These are phyloP conservation scores for Sialia sialis DNA, from an alignment of 2,113 vertebrate species.

Conservation along the genomic window DNA sequence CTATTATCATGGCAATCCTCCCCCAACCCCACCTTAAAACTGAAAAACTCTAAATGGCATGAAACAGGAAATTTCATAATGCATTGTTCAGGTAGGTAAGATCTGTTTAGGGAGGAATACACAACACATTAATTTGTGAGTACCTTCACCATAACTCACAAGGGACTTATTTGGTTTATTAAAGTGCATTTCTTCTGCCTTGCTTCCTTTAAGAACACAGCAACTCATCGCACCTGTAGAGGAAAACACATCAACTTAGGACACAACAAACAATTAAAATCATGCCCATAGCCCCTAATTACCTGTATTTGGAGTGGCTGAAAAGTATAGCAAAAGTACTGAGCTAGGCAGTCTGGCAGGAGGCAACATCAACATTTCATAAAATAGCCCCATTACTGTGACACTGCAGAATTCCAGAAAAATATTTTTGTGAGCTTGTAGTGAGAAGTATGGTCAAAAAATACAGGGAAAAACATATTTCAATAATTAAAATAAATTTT, in stretches of 20 bases:
- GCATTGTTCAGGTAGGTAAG: background rate
- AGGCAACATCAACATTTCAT: background rate
- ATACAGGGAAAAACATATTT: background rate
- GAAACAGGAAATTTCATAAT: constrained; percentile 16
- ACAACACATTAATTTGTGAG: background rate
- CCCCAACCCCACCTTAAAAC: background rate
- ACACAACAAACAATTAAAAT: background rate
- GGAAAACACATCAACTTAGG: background rate
- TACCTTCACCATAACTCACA: background rate
- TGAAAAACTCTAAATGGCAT: background rate
- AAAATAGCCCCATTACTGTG: background rate
- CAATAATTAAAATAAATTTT: background rate
- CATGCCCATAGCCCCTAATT: background rate
- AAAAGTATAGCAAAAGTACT: background rate
- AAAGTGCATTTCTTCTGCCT: background rate
- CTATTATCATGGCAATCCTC: background rate
- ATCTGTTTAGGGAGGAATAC: background rate
- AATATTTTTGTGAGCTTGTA: background rate
- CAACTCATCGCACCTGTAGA: background rate
- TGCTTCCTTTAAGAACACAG: background rate
- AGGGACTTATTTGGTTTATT: background rate
- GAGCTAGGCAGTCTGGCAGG: background rate
- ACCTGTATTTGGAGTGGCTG: background rate
- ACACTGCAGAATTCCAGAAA: background rate
- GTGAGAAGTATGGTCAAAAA: background rate